A percentile compares a stretch with the other conserved stretches of the same genome.
These are phyloP conservation scores for Eupsilia transversa DNA, from an alignment of 2,888 invertebrate species.

Conservation along the genomic window DNA sequence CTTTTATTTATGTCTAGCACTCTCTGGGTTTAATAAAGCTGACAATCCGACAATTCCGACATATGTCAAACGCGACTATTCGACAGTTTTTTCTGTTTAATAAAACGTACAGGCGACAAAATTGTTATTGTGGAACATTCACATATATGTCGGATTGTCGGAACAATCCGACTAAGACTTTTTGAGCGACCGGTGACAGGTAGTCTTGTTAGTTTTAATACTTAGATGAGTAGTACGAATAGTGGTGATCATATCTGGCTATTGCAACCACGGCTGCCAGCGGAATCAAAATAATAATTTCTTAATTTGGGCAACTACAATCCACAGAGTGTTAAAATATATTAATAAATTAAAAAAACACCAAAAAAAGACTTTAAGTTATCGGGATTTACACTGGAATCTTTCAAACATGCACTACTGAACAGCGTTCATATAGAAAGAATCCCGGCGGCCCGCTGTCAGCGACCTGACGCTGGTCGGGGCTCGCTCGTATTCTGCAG, in stretches of 20 bases:
- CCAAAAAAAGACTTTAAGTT: neutral
- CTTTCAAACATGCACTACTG: too few relatives aligned
- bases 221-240: neutral
- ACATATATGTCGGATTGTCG: too few relatives aligned
- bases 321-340: neutral
- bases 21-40: too few relatives aligned
- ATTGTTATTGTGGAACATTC: too few relatives aligned
- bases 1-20: slow-evolving; percentile 29
- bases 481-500: neutral
- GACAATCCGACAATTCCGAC: too few relatives aligned
- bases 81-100: too few relatives aligned
- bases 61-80: too few relatives aligned
- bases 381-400: neutral
- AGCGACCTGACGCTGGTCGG: too few relatives aligned
- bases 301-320: neutral
- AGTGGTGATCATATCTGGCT: neutral
- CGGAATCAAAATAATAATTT: neutral
- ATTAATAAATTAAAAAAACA: neutral
- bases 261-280: neutral
- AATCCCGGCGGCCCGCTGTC: neutral
- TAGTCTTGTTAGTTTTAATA: too few relatives aligned
- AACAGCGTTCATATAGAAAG: neutral
- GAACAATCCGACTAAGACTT: too few relatives aligned
- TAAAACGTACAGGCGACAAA: too few relatives aligned
- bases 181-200: too few relatives aligned